These are phyloP conservation scores for Phoeniculus purpureus DNA, from an alignment of 2,797 vertebrate species.

Conservation along the genomic window DNA sequence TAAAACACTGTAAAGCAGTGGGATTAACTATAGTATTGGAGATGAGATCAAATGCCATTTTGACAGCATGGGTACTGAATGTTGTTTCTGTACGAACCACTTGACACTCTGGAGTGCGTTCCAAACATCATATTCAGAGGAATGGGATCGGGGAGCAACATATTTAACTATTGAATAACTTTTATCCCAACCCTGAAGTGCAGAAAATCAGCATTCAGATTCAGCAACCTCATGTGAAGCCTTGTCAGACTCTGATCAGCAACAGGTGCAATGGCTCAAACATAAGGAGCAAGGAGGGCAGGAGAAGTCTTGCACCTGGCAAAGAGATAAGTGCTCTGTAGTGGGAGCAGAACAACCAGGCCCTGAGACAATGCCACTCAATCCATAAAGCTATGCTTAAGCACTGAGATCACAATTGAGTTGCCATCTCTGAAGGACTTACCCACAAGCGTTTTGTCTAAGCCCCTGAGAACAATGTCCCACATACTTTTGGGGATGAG, in stretches of 20 bases:
- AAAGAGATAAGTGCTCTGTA: too few relatives aligned
- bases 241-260: neutral
- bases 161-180: neutral
- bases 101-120: neutral
- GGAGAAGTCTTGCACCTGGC: too few relatives aligned
- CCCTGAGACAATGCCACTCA: too few relatives aligned
- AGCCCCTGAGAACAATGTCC: too few relatives aligned
- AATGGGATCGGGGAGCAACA: neutral
- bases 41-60: neutral
- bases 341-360: too few relatives aligned
- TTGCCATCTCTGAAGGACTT: too few relatives aligned
- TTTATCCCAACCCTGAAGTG: neutral
- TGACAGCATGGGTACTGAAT: neutral
- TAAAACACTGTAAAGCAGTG: accelerated
- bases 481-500: too few relatives aligned
- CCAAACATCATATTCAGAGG: neutral
- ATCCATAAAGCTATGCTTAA: too few relatives aligned
- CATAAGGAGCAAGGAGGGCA: too few relatives aligned
- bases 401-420: too few relatives aligned
- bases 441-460: too few relatives aligned
- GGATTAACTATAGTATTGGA: neutral
- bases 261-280: too few relatives aligned
- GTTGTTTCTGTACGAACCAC: neutral
- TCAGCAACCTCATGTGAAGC: neutral
- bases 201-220: neutral